Base-by-base conservation (phyloP, 2,797 vertebrate genomes). In the Melanotaenia trifasciata region DNA sequence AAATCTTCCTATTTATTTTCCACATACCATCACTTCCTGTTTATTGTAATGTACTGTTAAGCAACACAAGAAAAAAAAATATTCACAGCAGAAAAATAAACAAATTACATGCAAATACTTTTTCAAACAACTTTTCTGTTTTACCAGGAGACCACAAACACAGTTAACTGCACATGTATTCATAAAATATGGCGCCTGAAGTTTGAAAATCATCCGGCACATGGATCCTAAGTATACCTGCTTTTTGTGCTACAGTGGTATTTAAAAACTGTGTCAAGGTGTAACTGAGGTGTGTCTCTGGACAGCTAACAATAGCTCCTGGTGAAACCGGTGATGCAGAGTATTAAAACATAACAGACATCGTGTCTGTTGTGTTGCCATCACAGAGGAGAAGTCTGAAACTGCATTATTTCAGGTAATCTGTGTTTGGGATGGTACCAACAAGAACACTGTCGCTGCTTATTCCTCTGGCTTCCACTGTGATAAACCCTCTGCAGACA, bases 31-130 rank as follows among this genome's bases (percentile, higher is more conserved):
- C 5, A 57, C 6, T 12, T 24, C 8, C 12, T 8, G 2, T 18
- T 4, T 5, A 16, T 18, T 30, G 30, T 32, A 8, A 2, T 9
- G 18, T 2, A 66, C 51, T 30, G 38, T 1, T 1, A 3, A 66
- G 18, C 12, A 40, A 56, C 28, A 30, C 28, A 43, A 9, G 3
- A 2, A n/a, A 20, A 47, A 43, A 4, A 51, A 12, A 38, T 38
- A 26, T 16, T 53, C 1, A n/a, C 11, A 8, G 1, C 6, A 10
- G 16, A 72, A 64, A 72, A 10, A 32, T 20, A 76, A 40, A 3
- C 43, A 81, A 83, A 81, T 35, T 0, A 47, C 24, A 87, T 70
- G 64, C 64, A 87, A 87, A 89, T 45, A 1, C 32, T 28, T 28
- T 28, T 28, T 28, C 28, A 28, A 30, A 12, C 13, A 3, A 12